Evolutionary conservation across 2,888 invertebrate species (phyloP).

Genomic region (Thysanoteuthis rhombus): DNA sequence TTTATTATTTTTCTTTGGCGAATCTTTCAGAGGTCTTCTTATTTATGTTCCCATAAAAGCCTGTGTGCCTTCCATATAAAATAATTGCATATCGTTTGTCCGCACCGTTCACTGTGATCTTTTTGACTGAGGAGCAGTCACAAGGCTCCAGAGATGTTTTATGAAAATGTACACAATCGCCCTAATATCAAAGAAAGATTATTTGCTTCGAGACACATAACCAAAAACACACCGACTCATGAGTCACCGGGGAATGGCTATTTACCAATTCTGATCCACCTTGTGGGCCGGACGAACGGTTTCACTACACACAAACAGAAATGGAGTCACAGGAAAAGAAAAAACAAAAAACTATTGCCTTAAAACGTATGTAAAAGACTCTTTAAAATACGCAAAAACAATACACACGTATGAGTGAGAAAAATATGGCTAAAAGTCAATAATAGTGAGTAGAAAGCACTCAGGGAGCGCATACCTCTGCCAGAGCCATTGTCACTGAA

Average conservation of each 20-base stretch:
- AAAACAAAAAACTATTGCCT: background rate
- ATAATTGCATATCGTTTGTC: constrained; percentile 12
- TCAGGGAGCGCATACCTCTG: too few species aligned
- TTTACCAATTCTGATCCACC: background rate
- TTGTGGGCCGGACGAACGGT: background rate
- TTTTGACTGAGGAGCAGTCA: background rate
- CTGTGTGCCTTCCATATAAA: background rate
- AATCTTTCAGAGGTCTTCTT: background rate
- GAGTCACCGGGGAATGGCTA: background rate
- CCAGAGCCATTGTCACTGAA: too few species aligned
- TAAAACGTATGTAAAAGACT: background rate
- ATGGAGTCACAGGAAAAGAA: background rate
- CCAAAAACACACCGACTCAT: background rate
- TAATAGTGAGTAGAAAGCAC: too few species aligned
- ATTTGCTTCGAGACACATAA: background rate
- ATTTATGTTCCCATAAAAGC: background rate
- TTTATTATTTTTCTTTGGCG: background rate
- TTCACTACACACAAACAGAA: background rate
- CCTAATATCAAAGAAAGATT: background rate
- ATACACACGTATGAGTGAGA: too few species aligned
- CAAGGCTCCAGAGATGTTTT: background rate
- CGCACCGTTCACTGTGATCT: background rate
- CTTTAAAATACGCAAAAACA: background rate
- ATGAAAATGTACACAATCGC: constrained; percentile 12
- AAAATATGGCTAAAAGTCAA: too few species aligned